Percentiles rank a stretch among this genome's conserved stretches.
These are phyloP conservation scores for Felis chaus DNA, from an alignment of 2,113 vertebrate species.

Conservation along the genomic window DNA sequence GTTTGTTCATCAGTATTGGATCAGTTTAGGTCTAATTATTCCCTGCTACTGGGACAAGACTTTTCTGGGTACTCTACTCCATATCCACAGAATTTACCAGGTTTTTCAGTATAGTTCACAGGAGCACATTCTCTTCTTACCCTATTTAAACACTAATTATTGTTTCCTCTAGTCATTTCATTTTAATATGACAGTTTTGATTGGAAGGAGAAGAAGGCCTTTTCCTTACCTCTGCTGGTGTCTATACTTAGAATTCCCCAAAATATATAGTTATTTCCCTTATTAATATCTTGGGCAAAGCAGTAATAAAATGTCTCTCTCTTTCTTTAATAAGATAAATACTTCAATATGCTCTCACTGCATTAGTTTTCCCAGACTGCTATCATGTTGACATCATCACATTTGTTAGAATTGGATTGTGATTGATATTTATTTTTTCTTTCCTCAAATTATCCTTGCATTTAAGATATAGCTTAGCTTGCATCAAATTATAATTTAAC, in stretches of 20 bases:
- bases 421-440: not conserved
- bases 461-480: not conserved
- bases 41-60: not conserved
- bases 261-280: not conserved
- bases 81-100: not conserved
- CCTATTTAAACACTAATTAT: not conserved
- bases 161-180: not conserved
- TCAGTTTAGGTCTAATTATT: not conserved
- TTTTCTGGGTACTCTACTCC: not conserved
- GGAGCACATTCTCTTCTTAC: not conserved
- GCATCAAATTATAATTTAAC: not conserved
- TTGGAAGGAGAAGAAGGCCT: not conserved
- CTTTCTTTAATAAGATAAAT: not conserved
- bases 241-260: not conserved
- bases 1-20: not conserved
- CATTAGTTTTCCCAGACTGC: not conserved
- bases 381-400: not conserved
- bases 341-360: not conserved
- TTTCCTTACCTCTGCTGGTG: not conserved
- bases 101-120: not conserved
- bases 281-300: not conserved
- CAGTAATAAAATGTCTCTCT: not conserved
- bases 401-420: not conserved
- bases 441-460: not conserved
- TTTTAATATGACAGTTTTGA: not conserved